A percentile compares a stretch with the other conserved stretches of the same genome.
Evolutionary conservation across 2,888 invertebrate species (phyloP).

Genomic region (Morpho deidamia): DNA sequence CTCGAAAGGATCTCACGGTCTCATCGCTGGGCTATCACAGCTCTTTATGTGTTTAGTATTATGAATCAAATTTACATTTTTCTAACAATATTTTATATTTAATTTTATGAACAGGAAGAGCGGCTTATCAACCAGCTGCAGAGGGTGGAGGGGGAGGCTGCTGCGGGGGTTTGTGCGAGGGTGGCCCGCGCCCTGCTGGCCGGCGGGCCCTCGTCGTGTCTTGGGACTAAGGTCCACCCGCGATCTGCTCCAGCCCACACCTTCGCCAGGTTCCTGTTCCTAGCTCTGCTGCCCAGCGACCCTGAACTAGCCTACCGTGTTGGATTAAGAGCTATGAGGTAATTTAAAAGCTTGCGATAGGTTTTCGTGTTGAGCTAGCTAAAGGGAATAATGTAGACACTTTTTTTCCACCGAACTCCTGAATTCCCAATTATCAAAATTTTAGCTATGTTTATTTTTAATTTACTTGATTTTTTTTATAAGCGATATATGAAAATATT

Average conservation of each 20-base stretch:
- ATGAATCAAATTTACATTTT: too few relatives aligned
- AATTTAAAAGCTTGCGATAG: background rate
- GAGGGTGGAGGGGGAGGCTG: constrained; percentile 86
- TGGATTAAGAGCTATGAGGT: constrained; percentile 86
- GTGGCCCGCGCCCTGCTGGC: constrained; percentile 84
- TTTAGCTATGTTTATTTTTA: too few relatives aligned
- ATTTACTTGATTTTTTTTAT: too few relatives aligned
- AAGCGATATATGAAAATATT: too few relatives aligned
- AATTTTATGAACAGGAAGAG: constrained; percentile 80
- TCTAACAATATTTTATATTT: background rate
- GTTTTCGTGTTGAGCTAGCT: too few relatives aligned
- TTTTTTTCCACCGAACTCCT: too few relatives aligned
- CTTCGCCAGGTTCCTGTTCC: constrained; percentile 88
- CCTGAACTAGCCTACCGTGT: constrained; percentile 87
- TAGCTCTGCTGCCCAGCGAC: constrained; percentile 85
- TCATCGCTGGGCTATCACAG: too few relatives aligned
- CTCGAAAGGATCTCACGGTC: too few relatives aligned
- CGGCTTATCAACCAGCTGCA: constrained; percentile 85
- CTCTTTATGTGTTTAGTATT: too few relatives aligned
- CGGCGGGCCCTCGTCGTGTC: constrained; percentile 87
- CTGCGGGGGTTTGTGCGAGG: constrained; percentile 82
- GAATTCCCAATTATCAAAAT: too few relatives aligned
- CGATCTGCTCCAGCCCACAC: constrained; percentile 92
- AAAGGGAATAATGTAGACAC: too few relatives aligned
- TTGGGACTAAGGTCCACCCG: constrained; percentile 85